Evolutionary conservation across 2,888 invertebrate species (phyloP), one percentile per base, ranked within the genome.

Genomic region (Parochlus steinenii): DNA sequence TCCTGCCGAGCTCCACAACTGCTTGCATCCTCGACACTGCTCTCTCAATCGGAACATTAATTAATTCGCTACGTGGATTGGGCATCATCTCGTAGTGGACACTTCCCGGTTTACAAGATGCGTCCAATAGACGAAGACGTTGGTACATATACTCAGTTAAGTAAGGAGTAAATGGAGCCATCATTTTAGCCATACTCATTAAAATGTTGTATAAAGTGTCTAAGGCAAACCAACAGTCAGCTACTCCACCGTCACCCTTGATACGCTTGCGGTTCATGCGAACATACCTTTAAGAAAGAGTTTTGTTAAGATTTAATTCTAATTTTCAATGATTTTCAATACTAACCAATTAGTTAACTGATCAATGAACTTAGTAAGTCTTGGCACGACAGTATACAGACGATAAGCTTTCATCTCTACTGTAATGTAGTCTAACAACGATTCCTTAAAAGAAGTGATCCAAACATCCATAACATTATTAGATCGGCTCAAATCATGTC

Each of bases 341-440:
- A n/a, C n/a, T n/a, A n/a, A n/a, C 93, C 95, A 95, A 57, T 99
- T 99, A 18, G 97, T 98, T 4, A 98, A 69, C 52, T 95, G 86
- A 52, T 97, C 95, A 44, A 98, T 89, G 57, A 90, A 98, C 54
- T 92, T 90, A 0, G 95, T 81, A 26, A 99, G 63, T 36, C 79
- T 67, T 1, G 95, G 93, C 7, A 95, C 80, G 7, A 98, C 98
- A 1, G 93, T 95, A 53, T 95, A 98, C 35, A 98, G 63, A 37
- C 83, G 74, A 55, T 97, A 98, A 2, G 81, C 79, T 47, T 73
- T 72, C 98, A 98, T 98, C 63, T 98, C 97, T 45, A 73, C 69
- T 33, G 80, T 74, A 6, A 97, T 76, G 62, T 83, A 95, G 42
- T 72, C 69, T 31, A 97, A 66, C 7, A 98, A 64, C 1, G 87